Conservation (phyloP, 2,113 vertebrate genomes). For the Monopterus albus region DNA sequence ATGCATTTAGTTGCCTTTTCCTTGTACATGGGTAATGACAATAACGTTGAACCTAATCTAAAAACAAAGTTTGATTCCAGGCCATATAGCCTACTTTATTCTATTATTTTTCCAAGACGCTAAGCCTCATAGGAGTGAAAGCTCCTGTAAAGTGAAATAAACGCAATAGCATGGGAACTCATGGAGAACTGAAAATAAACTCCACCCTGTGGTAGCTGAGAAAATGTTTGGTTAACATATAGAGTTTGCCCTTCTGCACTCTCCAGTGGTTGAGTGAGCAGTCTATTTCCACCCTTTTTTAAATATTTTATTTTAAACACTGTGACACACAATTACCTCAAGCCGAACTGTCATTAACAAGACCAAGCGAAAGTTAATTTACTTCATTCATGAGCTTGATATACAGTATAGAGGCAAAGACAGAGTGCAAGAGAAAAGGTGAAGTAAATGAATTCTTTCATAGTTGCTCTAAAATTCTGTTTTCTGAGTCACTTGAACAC, state of each 20-base stretch:
- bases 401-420: slow-evolving; percentile 1
- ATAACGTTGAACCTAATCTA: no score
- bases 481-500: slow-evolving; percentile 61
- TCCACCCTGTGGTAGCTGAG: slow-evolving; percentile 35
- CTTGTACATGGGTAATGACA: no score
- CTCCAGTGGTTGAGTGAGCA: slow-evolving; percentile 20
- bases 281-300: background rate
- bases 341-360: background rate
- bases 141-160: background rate
- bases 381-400: background rate
- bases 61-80: background rate
- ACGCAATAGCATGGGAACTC: slow-evolving; percentile 13
- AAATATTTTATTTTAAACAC: background rate
- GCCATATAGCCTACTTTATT: background rate
- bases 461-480: slow-evolving; percentile 29
- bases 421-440: slow-evolving; percentile 7
- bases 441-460: slow-evolving; percentile 23
- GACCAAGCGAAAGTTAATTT: background rate
- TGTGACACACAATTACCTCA: background rate
- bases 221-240: slow-evolving; percentile 55
- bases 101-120: background rate
- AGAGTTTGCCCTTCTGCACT: slow-evolving; percentile 33
- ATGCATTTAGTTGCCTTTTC: no score
- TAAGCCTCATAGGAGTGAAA: slow-evolving; percentile 6
- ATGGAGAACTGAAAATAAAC: slow-evolving; percentile 48